phyloP scores from a whole-genome alignment of 2,888 invertebrate genomes.

The Leistus spinibarbis region DNA sequence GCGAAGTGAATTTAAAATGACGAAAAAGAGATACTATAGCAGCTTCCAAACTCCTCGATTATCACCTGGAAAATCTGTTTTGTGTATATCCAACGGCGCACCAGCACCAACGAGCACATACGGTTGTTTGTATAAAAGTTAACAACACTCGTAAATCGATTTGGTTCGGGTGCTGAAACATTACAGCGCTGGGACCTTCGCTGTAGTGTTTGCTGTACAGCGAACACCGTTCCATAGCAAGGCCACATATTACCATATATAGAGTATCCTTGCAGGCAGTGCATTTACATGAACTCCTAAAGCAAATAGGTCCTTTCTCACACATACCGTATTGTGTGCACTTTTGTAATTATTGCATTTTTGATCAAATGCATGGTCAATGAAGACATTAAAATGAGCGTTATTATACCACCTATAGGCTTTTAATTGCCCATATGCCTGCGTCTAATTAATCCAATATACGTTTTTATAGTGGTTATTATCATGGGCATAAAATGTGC shows the following conservation, averaged over 20 bases:
- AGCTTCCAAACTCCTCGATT: background rate
- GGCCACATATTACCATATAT: background rate
- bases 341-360: background rate
- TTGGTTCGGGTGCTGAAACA: background rate
- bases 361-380: background rate
- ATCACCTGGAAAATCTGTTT: background rate
- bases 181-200: background rate
- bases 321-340: too few relatives aligned
- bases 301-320: background rate
- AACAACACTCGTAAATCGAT: conserved; percentile 21
- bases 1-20: too few relatives aligned
- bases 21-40: too few relatives aligned
- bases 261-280: background rate
- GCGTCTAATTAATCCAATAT: background rate
- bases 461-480: background rate
- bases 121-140: conserved; percentile 12
- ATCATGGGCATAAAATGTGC: background rate
- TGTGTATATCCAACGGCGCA: background rate
- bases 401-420: background rate
- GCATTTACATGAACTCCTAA: background rate
- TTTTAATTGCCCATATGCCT: background rate
- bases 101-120: background rate
- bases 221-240: background rate
- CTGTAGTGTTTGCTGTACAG: background rate
- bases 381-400: background rate